These are phyloP conservation scores for Xyrauchen texanus DNA, from an alignment of 2,113 vertebrate genomes.

Conservation along the genomic window DNA sequence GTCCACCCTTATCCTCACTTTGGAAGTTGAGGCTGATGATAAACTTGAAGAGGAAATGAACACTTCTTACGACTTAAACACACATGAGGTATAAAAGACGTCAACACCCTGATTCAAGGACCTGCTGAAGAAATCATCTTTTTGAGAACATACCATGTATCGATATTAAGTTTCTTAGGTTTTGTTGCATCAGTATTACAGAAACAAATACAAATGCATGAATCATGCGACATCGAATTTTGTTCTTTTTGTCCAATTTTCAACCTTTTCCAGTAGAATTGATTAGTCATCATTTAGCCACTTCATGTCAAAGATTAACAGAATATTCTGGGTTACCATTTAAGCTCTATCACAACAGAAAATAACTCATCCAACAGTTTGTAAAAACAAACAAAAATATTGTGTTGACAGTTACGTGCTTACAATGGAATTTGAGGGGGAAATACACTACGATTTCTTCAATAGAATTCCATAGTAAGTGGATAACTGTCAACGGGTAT, in stretches of 20 bases:
- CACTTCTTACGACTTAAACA: slow-evolving; percentile 24
- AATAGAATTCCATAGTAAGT: background rate
- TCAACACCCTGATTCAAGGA: background rate
- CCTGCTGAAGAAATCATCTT: background rate
- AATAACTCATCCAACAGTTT: no score
- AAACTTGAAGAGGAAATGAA: slow-evolving; percentile 51
- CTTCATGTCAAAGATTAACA: background rate
- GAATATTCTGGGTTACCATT: background rate
- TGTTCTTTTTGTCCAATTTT: background rate
- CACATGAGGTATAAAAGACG: slow-evolving; percentile 24
- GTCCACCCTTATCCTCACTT: slow-evolving; percentile 49
- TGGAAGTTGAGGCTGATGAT: slow-evolving; percentile 39
- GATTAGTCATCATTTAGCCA: background rate
- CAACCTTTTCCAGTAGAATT: background rate
- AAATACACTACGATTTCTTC: background rate
- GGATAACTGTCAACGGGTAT: background rate
- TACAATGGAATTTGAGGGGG: background rate
- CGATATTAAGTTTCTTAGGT: background rate
- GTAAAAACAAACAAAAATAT: background rate
- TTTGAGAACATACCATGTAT: background rate
- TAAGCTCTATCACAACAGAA: background rate
- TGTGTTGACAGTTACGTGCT: no score
- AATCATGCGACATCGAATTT: background rate
- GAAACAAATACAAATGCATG: background rate
- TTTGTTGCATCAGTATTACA: slow-evolving; percentile 24